These are phyloP conservation scores for Laothoe populi DNA, from an alignment of 2,888 invertebrate species.

Conservation along the genomic window DNA sequence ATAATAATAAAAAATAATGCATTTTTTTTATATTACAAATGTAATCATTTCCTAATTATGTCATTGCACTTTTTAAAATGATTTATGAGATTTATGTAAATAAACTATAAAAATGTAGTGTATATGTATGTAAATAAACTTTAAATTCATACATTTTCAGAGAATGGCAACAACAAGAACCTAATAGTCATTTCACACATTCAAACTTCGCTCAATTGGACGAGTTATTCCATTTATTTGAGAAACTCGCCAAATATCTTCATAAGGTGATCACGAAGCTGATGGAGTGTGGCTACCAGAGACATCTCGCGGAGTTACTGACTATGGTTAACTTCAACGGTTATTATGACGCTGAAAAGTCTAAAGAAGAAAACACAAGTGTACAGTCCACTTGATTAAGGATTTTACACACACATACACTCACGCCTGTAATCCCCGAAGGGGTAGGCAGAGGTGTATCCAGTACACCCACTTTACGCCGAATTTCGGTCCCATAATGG, in stretches of 20 bases:
- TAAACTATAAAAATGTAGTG: too few species aligned
- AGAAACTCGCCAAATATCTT: slow-evolving; percentile 85
- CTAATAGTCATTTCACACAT: slow-evolving; percentile 79
- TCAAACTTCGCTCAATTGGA: slow-evolving; percentile 84
- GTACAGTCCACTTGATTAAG: slow-evolving; percentile 37
- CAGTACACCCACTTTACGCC: too few species aligned
- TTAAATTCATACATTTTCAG: slow-evolving; percentile 63
- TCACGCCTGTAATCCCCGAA: neutral
- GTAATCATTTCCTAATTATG: too few species aligned
- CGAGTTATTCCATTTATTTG: slow-evolving; percentile 86
- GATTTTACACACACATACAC: neutral
- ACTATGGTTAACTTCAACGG: slow-evolving; percentile 88
- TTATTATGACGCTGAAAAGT: slow-evolving; percentile 76
- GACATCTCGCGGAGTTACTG: slow-evolving; percentile 86
- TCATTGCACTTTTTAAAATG: too few species aligned
- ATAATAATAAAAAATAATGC: too few species aligned
- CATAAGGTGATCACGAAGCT: slow-evolving; percentile 86
- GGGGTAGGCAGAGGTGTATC: too few species aligned
- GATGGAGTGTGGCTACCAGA: slow-evolving; percentile 87
- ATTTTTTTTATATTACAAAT: too few species aligned
- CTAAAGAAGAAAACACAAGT: slow-evolving; percentile 60
- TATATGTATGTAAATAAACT: neutral
- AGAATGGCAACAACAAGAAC: slow-evolving; percentile 82
- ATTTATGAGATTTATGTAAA: too few species aligned
- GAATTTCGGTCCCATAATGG: too few species aligned